Percentiles rank a stretch among this genome's conserved stretches.
These are phyloP conservation scores for Arenaria interpres DNA, from an alignment of 2,113 vertebrate species.

Conservation along the genomic window DNA sequence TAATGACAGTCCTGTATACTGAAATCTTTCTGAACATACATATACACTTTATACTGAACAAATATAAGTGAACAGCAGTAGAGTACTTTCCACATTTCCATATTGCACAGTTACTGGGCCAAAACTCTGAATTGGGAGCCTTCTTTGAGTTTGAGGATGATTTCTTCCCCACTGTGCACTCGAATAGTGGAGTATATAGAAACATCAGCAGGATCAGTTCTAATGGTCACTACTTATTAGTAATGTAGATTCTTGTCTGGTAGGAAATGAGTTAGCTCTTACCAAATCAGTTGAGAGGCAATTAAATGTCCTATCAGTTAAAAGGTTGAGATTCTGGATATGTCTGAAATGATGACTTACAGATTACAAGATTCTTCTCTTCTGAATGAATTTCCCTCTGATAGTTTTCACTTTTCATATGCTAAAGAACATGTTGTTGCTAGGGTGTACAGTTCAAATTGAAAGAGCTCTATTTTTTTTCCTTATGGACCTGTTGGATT, in stretches of 20 bases:
- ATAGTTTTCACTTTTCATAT: neutral
- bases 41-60: neutral
- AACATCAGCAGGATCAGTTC: neutral
- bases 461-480: neutral
- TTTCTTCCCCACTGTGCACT: neutral
- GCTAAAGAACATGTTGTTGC: neutral
- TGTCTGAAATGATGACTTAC: neutral
- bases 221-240: neutral
- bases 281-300: neutral
- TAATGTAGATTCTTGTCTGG: neutral
- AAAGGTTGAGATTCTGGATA: neutral
- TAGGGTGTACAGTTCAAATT: neutral
- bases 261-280: neutral
- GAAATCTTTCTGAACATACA: neutral
- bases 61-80: neutral
- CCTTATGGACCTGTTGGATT: neutral
- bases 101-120: neutral
- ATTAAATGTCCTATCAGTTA: neutral
- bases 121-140: neutral
- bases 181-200: neutral
- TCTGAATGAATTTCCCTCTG: neutral
- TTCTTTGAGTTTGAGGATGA: neutral
- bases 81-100: neutral
- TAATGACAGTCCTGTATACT: neutral
- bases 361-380: neutral